Percentiles rank a stretch among this genome's conserved stretches.
phyloP scores from a whole-genome alignment of 2,113 vertebrate species.

The Equus quagga region DNA sequence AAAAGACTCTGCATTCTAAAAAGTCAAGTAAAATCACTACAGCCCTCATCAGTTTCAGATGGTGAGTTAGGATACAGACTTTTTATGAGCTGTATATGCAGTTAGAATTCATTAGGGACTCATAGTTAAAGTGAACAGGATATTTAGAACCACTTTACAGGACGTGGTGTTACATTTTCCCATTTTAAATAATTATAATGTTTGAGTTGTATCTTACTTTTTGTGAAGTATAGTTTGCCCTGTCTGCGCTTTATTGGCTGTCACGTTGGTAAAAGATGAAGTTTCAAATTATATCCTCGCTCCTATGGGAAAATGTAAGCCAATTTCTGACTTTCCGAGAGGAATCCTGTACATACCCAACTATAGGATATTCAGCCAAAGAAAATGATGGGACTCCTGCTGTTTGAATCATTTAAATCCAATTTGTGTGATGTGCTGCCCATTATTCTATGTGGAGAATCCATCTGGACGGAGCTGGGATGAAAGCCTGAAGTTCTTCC shows the following conservation, averaged over 20 bases:
- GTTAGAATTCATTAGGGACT: not conserved
- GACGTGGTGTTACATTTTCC: not conserved
- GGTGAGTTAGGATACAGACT: not conserved
- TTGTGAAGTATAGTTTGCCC: not conserved
- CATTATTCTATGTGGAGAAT: not conserved
- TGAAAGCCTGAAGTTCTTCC: not conserved
- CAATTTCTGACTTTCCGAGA: constrained; percentile 60
- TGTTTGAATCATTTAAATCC: constrained; percentile 38
- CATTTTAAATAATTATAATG: constrained; percentile 44
- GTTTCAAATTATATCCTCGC: constrained; percentile 57
- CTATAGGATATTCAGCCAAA: constrained; percentile 28
- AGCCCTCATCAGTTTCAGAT: not conserved
- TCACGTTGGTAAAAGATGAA: constrained; percentile 52
- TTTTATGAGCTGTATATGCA: not conserved
- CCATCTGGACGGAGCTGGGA: not conserved
- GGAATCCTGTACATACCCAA: constrained; percentile 45
- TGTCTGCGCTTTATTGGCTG: constrained; percentile 49
- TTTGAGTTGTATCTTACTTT: constrained; percentile 46
- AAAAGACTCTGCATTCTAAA: not conserved
- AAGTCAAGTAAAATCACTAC: not conserved
- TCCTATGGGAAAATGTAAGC: constrained; percentile 56
- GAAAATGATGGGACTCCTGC: constrained; percentile 57
- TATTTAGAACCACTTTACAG: not conserved
- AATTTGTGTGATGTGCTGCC: constrained; percentile 6
- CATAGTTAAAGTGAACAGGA: not conserved